phyloP scores from a whole-genome alignment of 2,797 vertebrate genomes.

The Sciaenops ocellatus region DNA sequence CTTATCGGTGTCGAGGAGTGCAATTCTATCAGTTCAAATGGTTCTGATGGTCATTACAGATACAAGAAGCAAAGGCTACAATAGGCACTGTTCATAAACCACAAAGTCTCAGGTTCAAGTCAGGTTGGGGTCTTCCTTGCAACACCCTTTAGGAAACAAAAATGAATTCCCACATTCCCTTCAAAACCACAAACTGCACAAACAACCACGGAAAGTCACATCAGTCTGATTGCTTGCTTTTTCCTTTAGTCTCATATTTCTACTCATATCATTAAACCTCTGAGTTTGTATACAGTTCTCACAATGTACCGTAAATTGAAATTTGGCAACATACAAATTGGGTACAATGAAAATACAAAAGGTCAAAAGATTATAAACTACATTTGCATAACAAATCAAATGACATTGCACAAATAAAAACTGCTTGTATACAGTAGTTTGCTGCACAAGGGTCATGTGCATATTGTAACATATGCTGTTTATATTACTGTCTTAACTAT shows the following conservation, averaged over 20 bases:
- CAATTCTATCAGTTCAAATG: background rate
- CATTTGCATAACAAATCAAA: background rate
- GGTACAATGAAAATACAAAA: conserved; percentile 3
- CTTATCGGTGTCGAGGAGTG: background rate
- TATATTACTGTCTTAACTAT: conserved; percentile 40
- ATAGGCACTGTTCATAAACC: background rate
- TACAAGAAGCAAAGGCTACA: background rate
- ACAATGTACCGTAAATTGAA: background rate
- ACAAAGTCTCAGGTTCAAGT: background rate
- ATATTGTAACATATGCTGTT: conserved; percentile 11
- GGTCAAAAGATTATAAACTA: background rate
- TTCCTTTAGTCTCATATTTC: background rate
- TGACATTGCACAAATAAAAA: background rate
- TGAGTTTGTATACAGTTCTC: background rate
- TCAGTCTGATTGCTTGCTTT: background rate
- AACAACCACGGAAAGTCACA: too few relatives aligned
- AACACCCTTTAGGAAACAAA: too few relatives aligned
- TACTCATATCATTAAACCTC: background rate
- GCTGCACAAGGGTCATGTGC: background rate
- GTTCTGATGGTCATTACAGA: conserved; percentile 1
- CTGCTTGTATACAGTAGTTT: background rate
- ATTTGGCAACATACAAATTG: conserved; percentile 1
- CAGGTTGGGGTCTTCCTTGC: background rate
- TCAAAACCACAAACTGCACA: too few relatives aligned
- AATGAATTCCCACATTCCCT: too few relatives aligned